Base-by-base conservation (phyloP, 2,113 vertebrate genomes). In the Aramus guarauna region DNA sequence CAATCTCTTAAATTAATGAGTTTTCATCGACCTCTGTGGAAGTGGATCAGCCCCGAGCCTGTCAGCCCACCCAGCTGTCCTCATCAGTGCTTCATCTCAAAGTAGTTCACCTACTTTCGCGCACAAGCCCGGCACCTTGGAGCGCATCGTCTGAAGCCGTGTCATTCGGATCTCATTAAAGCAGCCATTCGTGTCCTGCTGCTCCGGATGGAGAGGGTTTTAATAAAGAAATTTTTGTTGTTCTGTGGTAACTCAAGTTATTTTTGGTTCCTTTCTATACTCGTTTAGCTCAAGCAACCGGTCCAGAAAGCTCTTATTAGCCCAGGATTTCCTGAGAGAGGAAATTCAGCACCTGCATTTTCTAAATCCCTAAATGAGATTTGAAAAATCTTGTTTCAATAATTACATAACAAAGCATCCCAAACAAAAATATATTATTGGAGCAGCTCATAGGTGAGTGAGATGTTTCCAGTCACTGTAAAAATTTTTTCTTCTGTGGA, bases 1-100 rank as follows among this genome's bases (percentile, higher is more conserved):
- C 75, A 58, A 12, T 59, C 94, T 88, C 55, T 43, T 16, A 48
- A 94, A 95, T 77, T 86, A 90, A 97, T 92, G 96, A 90, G 72
- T 86, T 96, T 66, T 18, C 75, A 50, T 69, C 8, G 11, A 80
- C 82, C 94, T 88, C 9, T 9, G 72, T 90, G 90, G 88, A 92
- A 92, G 71, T 77, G 94, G 88, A 93, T 83, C 90, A 92, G 92
- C 66, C 23, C 2, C 1, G 45, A 60, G 53, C 19, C 73, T 22
- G 66, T 36, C 82, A 48, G 79, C 79, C 82, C 89, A 59, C 32
- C 76, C 63, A 1, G 12, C 34, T 2, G 17, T 75, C 26, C 50
- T 62, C 47, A 27, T 9, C 68, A 11, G 55, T 5, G 12, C 79
- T 39, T 15, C 62, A 30, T 18, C 62, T 55, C 6, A 69, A 93